A percentile compares a stretch with the other conserved stretches of the same genome.
Conservation (phyloP, 2,113 vertebrate genomes). For the Macrotus californicus region DNA sequence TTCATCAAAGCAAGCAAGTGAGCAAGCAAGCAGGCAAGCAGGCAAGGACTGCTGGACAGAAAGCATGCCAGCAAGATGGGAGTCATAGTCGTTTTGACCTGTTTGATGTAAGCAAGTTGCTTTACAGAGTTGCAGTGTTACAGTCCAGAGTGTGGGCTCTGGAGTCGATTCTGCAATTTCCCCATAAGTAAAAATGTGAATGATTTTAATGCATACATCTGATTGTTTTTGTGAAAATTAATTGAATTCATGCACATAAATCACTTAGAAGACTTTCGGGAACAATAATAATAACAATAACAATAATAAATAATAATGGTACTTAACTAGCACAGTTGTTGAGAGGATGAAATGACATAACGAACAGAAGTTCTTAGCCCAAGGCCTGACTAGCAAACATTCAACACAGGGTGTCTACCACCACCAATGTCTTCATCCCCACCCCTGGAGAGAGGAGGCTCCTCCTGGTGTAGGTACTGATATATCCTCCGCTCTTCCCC, state of each 20-base stretch:
- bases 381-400: not conserved
- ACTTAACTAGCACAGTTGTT: not conserved
- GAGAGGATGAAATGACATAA: not conserved
- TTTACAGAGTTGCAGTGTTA: not conserved
- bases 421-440: not conserved
- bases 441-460: not conserved
- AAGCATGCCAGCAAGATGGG: not conserved
- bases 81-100: not conserved
- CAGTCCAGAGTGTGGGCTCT: not conserved
- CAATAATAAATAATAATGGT: not conserved
- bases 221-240: not conserved
- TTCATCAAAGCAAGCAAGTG: not conserved
- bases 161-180: not conserved
- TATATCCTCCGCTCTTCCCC: not conserved
- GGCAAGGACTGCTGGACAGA: not conserved
- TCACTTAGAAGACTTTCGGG: not conserved
- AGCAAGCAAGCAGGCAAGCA: not conserved
- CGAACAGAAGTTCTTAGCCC: not conserved
- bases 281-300: not conserved
- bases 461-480: fast-evolving
- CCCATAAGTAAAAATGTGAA: not conserved
- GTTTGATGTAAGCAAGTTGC: not conserved
- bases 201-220: not conserved
- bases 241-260: not conserved
- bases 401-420: not conserved